Conservation (phyloP, 2,888 invertebrate genomes). For the Altica lythri region DNA sequence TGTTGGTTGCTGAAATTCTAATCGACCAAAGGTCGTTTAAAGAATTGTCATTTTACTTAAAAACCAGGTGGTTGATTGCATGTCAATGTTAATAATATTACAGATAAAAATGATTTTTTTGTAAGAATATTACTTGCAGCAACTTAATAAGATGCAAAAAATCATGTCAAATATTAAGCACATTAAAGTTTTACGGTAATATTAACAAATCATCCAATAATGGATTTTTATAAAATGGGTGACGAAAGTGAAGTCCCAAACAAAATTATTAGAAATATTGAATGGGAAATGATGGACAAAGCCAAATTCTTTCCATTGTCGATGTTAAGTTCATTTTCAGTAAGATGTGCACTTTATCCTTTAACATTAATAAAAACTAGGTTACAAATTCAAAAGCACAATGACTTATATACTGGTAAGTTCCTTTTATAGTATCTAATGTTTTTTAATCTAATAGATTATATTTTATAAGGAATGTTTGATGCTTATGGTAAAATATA, state of each 20-base stretch:
- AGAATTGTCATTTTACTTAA: too few relatives aligned
- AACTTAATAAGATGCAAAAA: constrained; percentile 1
- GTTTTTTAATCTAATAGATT: not conserved
- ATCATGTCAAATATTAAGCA: not conserved
- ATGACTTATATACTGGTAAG: constrained; percentile 78
- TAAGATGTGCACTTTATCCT: constrained; percentile 83
- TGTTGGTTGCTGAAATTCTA: too few relatives aligned
- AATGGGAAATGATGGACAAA: constrained; percentile 99
- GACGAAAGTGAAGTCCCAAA: constrained; percentile 21
- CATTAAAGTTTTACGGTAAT: constrained; percentile 14
- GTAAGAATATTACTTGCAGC: not conserved
- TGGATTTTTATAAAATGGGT: constrained; percentile 35
- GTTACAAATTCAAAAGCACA: constrained; percentile 84
- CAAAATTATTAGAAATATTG: constrained; percentile 80
- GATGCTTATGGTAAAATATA: constrained; percentile 91
- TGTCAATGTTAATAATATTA: not conserved
- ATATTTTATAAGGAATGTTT: constrained; percentile 65
- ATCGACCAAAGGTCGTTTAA: too few relatives aligned
- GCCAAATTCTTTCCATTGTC: constrained; percentile 91
- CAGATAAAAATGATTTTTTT: not conserved
- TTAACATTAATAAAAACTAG: constrained; percentile 93
- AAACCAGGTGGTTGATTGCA: constrained; percentile 18
- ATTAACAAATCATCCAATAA: constrained; percentile 11
- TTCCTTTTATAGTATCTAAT: not conserved
- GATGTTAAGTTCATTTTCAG: constrained; percentile 83